phyloP scores from a whole-genome alignment of 2,797 vertebrate genomes.

The Otus scops region DNA sequence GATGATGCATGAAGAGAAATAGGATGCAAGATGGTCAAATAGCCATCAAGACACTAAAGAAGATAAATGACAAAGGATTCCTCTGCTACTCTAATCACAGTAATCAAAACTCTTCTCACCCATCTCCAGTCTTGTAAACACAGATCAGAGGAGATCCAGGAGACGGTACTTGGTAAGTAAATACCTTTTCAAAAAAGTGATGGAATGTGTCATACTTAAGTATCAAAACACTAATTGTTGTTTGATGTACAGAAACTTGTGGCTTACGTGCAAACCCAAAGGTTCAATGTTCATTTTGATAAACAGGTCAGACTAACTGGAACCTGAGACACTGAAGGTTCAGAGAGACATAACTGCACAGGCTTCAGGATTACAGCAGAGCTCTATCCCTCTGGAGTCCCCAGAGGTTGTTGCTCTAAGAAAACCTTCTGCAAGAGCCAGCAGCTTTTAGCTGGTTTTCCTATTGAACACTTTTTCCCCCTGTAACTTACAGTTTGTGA shows the following conservation, averaged over 20 bases:
- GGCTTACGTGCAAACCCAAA: background rate
- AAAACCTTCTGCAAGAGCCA: background rate
- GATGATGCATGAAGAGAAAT: background rate
- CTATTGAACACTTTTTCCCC: background rate
- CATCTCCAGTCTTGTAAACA: background rate
- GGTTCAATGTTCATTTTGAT: background rate
- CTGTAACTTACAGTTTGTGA: background rate
- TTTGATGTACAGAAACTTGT: background rate
- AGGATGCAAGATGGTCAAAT: background rate
- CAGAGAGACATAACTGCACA: background rate
- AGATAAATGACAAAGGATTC: background rate
- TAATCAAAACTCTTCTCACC: background rate
- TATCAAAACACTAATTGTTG: background rate
- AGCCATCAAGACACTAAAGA: background rate
- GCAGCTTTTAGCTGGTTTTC: background rate
- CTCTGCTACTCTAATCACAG: background rate
- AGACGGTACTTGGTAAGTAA: background rate
- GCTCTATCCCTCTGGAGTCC: background rate
- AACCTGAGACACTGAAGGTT: background rate
- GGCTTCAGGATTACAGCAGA: background rate
- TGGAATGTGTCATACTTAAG: background rate
- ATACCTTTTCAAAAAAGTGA: background rate
- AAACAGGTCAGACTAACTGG: background rate
- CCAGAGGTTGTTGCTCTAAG: background rate
- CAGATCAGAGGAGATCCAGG: background rate